Percentiles rank a stretch among this genome's conserved stretches.
Conservation (phyloP, 2,888 invertebrate species). For the Scaeva pyrastri region DNA sequence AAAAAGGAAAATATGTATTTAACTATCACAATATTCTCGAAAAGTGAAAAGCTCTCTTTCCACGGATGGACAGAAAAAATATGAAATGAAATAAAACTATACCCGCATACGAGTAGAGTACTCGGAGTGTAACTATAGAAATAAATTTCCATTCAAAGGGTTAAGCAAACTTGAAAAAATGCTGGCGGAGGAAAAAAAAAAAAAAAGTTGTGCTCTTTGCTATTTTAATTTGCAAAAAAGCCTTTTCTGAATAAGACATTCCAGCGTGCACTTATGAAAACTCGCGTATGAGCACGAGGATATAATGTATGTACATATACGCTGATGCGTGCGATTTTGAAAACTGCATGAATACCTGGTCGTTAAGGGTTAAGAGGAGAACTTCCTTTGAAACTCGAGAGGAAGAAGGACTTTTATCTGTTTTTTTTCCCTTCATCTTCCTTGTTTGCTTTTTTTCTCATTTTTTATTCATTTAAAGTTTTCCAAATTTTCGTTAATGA, state of each 20-base stretch:
- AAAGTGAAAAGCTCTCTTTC: constrained; percentile 1
- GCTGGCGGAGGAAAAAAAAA: background rate
- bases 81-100: background rate
- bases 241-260: constrained; percentile 23
- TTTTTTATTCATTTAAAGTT: background rate
- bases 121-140: background rate
- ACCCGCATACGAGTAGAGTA: too few relatives aligned
- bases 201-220: constrained; percentile 23
- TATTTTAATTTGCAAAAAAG: constrained; percentile 35
- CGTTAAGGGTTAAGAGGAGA: constrained; percentile 29
- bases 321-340: constrained; percentile 3
- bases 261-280: background rate
- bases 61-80: background rate
- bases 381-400: constrained; percentile 39
- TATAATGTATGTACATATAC: background rate
- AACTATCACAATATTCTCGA: constrained; percentile 14
- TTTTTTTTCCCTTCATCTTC: background rate
- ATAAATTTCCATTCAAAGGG: constrained; percentile 21
- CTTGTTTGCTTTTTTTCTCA: background rate
- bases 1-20: background rate
- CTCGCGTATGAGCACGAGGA: background rate
- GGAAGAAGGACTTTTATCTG: constrained; percentile 12
- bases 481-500: constrained; percentile 40
- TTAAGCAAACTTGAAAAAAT: constrained; percentile 39
- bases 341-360: constrained; percentile 30